Percentiles rank a stretch among this genome's conserved stretches.
Conservation (phyloP, 2,888 invertebrate species). For the Hypomecis atomaria region DNA sequence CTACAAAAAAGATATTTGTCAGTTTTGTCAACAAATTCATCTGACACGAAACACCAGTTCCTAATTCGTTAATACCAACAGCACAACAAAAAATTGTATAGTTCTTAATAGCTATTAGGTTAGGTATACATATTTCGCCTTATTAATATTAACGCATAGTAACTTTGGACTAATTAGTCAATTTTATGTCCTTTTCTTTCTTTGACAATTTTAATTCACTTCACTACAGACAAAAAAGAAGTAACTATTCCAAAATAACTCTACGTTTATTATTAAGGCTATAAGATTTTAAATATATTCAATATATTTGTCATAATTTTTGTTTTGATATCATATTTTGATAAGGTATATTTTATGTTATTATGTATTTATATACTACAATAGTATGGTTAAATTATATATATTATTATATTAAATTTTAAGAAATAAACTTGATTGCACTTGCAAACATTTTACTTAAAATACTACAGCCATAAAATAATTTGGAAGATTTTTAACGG, state of each 20-base stretch:
- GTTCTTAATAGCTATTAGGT: background rate
- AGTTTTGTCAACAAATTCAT: conserved; percentile 1
- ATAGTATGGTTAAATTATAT: background rate
- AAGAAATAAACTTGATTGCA: too few species aligned
- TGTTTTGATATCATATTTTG: conserved; percentile 3
- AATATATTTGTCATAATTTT: background rate
- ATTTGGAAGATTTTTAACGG: too few species aligned
- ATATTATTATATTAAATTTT: background rate
- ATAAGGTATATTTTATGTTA: background rate
- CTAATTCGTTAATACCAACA: conserved; percentile 3
- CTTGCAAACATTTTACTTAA: too few species aligned
- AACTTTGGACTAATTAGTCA: too few species aligned
- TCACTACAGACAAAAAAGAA: too few species aligned
- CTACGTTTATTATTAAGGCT: background rate
- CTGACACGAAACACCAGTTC: conserved; percentile 16
- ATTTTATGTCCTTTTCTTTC: too few species aligned
- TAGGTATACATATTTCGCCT: conserved; percentile 7
- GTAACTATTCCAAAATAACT: too few species aligned
- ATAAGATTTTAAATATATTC: background rate
- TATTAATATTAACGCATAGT: too few species aligned
- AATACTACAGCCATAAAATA: too few species aligned
- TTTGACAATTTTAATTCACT: too few species aligned
- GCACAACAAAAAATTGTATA: conserved; percentile 4
- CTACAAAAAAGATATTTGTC: background rate
- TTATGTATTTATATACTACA: background rate